These are phyloP conservation scores for Myocastor coypus DNA, from an alignment of 2,113 vertebrate genomes.

Conservation along the genomic window DNA sequence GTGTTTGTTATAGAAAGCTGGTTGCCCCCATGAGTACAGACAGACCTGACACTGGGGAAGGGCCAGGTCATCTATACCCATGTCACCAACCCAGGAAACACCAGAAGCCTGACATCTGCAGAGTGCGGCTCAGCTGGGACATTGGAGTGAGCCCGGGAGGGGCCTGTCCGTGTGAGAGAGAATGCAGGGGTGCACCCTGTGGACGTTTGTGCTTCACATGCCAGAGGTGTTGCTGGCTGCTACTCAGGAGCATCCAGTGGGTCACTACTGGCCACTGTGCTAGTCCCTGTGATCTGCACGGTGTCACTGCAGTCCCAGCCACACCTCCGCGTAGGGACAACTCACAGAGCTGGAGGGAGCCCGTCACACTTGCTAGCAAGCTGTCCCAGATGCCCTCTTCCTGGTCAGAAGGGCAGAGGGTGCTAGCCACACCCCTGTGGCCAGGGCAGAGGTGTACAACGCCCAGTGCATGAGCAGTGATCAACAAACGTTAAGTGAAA, in stretches of 20 bases:
- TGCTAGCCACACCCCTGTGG: too few relatives aligned
- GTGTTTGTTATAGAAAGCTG: background rate
- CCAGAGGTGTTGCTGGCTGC: background rate
- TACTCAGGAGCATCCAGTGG: too few relatives aligned
- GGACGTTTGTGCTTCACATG: background rate
- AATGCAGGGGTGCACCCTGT: rapidly evolving
- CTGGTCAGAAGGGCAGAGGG: background rate
- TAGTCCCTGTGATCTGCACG: background rate
- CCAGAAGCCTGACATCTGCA: too few relatives aligned
- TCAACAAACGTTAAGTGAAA: background rate
- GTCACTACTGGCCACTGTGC: background rate
- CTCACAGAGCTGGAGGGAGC: background rate
- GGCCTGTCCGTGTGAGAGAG: rapidly evolving
- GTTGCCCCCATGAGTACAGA: background rate
- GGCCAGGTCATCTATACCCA: background rate
- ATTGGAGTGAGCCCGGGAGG: background rate
- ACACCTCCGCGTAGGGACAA: background rate
- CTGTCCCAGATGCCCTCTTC: background rate
- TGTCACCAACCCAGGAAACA: rapidly evolving
- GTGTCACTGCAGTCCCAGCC: background rate
- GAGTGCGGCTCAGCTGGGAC: background rate
- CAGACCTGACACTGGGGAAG: background rate
- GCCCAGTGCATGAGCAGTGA: rapidly evolving
- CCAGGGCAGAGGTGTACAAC: rapidly evolving
- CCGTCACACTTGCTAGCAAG: background rate